Evolutionary conservation across 2,888 invertebrate species (phyloP).

Genomic region (Fragum whitleyi): DNA sequence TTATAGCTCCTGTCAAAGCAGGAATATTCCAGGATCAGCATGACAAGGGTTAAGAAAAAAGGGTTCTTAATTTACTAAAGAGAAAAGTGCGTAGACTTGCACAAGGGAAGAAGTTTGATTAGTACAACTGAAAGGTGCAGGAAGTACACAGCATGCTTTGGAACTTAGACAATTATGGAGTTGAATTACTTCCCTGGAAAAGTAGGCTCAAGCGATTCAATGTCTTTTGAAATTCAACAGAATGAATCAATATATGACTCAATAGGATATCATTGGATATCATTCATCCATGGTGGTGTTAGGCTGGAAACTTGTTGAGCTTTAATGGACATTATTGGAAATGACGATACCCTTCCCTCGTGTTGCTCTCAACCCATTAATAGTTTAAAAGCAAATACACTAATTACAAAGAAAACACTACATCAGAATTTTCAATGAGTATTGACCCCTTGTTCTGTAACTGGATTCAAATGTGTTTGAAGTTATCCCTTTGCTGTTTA

Average conservation of each 20-base stretch:
- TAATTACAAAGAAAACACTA: slow-evolving; percentile 23
- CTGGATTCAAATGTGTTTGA: no score
- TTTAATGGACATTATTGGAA: slow-evolving; percentile 35
- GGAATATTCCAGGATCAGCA: no score
- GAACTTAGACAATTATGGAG: not conserved
- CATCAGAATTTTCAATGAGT: not conserved
- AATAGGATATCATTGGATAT: slow-evolving; percentile 14
- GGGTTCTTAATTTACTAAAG: no score
- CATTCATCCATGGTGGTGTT: slow-evolving; percentile 14
- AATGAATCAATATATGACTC: slow-evolving; percentile 33
- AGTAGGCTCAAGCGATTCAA: slow-evolving; percentile 5
- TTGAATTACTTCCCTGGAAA: not conserved
- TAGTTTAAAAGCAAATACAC: slow-evolving; percentile 19
- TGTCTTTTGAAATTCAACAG: slow-evolving; percentile 21
- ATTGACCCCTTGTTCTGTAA: not conserved
- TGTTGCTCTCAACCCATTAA: slow-evolving; percentile 20
- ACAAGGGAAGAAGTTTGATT: not conserved
- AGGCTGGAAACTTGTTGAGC: slow-evolving; percentile 12
- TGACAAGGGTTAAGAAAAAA: no score
- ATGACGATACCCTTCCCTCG: not conserved
- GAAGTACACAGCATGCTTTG: not conserved
- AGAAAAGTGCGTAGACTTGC: no score
- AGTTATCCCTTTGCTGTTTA: no score
- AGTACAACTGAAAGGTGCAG: not conserved
- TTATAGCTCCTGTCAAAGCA: no score